Base-by-base conservation (phyloP, 2,797 vertebrate genomes). In the Siniperca undulata region DNA sequence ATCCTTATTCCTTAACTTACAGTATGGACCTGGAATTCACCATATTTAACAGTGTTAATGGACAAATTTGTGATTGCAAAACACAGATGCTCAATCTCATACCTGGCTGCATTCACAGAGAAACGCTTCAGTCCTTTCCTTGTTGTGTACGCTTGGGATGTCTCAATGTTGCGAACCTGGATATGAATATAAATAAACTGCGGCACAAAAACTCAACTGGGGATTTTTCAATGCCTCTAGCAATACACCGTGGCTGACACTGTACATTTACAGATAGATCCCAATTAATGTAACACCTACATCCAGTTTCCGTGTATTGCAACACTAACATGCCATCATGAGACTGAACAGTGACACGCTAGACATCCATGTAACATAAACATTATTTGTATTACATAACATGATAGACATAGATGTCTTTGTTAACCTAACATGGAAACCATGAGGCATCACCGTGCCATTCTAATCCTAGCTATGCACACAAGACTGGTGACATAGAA, bases 101-200 rank as follows among this genome's bases (percentile, higher is more conserved):
- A 44, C 30, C 42, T 42, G 19, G 42, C 61, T 73, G 30, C 44
- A 56, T 61, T 30, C 68, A 74, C 27, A 30, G 65, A 84, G 59
- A 34, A 66, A 70, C 66, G 67, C 50, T 77, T 75, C 59, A 55
- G 75, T 72, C 53, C 73, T 71, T 71, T 56, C 59, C 67, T 70
- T 84, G 61, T 77, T 85, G 75, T 79, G 65, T 80, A 56, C 52
- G 2, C 53, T 48, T 58, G 85, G 50, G 82, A 82, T 74, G 77
- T 84, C 79, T 86, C 84, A 85, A 10, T 55, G 80, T 89, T 71
- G 67, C 70, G 86, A 86, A 88, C 85, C 87, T 87, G 77, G 66
- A 87, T 85, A 70, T 72, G 50, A 90, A 83, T 80, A 83, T 82
- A 90, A 91, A 90, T 84, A 86, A 88, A 85, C 74, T 62, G 36